These are phyloP conservation scores for Macroteleia sp. DNA, from an alignment of 2,888 invertebrate species.

Conservation along the genomic window DNA sequence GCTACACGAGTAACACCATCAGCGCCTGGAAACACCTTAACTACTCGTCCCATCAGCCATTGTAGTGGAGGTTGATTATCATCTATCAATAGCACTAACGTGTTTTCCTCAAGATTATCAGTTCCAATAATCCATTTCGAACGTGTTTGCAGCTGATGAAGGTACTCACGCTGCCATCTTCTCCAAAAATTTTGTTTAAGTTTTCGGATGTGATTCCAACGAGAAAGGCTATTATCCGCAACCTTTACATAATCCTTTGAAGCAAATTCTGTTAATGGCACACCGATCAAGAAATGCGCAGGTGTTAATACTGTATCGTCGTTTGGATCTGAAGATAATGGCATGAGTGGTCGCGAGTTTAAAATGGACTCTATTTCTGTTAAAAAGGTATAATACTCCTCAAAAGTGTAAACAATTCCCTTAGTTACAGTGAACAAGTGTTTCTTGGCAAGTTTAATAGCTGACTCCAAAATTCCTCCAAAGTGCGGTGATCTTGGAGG, in stretches of 20 bases:
- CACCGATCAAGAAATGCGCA: background rate
- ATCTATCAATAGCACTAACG: background rate
- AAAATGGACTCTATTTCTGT: background rate
- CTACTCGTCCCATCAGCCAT: background rate
- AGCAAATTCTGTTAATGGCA: background rate
- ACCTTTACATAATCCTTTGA: background rate
- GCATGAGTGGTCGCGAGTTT: background rate
- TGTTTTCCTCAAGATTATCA: background rate
- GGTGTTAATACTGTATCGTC: constrained; percentile 1
- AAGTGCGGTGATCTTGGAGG: no score
- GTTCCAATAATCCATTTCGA: constrained; percentile 46
- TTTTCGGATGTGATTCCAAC: background rate
- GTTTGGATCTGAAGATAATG: constrained; percentile 14
- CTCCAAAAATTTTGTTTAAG: constrained; percentile 61
- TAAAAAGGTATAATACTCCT: background rate
- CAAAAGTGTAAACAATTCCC: constrained; percentile 4
- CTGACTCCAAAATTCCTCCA: no score
- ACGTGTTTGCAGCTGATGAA: constrained; percentile 56
- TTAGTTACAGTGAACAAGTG: no score
- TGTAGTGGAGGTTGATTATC: constrained; percentile 5
- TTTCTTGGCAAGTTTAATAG: no score
- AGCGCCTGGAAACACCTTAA: background rate
- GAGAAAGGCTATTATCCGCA: background rate
- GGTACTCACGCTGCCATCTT: constrained; percentile 56
- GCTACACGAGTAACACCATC: background rate